These are phyloP conservation scores for Drosophila paucipuncta DNA, from an alignment of 2,888 invertebrate species.

Conservation along the genomic window DNA sequence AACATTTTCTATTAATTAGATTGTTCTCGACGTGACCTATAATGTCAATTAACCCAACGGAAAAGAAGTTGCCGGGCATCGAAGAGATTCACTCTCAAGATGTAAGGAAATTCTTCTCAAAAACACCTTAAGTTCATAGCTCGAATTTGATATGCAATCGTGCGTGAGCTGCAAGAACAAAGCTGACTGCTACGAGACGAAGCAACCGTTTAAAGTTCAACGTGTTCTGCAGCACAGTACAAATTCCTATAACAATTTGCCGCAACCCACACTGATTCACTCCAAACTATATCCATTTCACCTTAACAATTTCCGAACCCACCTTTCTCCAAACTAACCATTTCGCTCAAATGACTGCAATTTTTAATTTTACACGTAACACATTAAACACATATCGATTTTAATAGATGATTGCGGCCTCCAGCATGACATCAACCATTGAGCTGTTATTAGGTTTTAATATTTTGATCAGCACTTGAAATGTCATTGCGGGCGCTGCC, in stretches of 20 bases:
- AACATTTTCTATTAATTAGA: not conserved
- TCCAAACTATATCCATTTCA: not conserved
- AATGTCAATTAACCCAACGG: not conserved
- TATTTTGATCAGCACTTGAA: slow-evolving; percentile 23
- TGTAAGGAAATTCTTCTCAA: not conserved
- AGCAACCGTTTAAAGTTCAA: not conserved
- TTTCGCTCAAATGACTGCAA: not conserved
- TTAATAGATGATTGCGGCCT: not conserved
- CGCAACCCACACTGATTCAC: not conserved
- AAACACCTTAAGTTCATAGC: not conserved
- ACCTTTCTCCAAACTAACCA: not conserved
- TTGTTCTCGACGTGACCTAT: not conserved
- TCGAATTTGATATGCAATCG: not conserved
- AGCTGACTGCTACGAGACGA: not conserved
- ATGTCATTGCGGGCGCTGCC: slow-evolving; percentile 27
- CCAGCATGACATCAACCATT: not conserved
- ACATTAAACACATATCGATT: not conserved
- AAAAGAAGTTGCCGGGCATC: not conserved
- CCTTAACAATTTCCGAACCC: too few species aligned
- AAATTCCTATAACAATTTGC: not conserved
- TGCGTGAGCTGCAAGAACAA: not conserved
- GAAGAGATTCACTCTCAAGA: not conserved
- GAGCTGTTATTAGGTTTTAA: not conserved
- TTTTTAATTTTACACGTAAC: not conserved
- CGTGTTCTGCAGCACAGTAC: not conserved